Evolutionary conservation across 2,888 invertebrate species (phyloP).

Genomic region (Eurois occulta): DNA sequence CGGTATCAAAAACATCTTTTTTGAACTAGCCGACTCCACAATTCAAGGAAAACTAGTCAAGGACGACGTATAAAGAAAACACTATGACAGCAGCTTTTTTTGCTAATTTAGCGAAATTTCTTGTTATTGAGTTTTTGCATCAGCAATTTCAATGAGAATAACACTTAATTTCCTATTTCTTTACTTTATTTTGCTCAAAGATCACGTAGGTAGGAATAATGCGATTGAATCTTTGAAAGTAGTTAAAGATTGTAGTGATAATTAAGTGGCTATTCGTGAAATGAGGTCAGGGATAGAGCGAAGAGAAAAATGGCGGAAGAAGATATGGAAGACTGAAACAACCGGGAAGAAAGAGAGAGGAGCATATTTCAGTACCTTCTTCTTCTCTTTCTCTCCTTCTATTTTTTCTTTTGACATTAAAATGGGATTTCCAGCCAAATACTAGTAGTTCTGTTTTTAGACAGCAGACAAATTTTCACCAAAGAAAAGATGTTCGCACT

Average conservation of each 20-base stretch:
- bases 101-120: constrained; percentile 35
- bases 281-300: constrained; percentile 1
- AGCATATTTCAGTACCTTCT: not conserved
- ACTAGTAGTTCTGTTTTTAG: constrained; percentile 2
- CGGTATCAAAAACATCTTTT: constrained; percentile 24
- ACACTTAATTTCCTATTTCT: constrained; percentile 48
- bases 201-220: constrained; percentile 39
- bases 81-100: constrained; percentile 34
- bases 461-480: constrained; percentile 2
- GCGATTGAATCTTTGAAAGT: constrained; percentile 1
- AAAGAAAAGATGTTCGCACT: constrained; percentile 6
- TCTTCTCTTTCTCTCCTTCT: not conserved
- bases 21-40: constrained; percentile 1
- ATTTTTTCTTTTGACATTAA: not conserved
- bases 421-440: not conserved
- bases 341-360: not conserved
- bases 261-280: not conserved
- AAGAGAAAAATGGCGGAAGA: not conserved
- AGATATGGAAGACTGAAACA: not conserved
- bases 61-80: constrained; percentile 22
- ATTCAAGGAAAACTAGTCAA: constrained; percentile 38
- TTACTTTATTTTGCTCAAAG: constrained; percentile 23
- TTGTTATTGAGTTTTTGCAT: constrained; percentile 42
- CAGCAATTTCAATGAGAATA: constrained; percentile 44
- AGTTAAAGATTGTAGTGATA: constrained; percentile 3